Evolutionary conservation across 2,797 vertebrate species (phyloP).

Genomic region (Siniperca scherzeri): DNA sequence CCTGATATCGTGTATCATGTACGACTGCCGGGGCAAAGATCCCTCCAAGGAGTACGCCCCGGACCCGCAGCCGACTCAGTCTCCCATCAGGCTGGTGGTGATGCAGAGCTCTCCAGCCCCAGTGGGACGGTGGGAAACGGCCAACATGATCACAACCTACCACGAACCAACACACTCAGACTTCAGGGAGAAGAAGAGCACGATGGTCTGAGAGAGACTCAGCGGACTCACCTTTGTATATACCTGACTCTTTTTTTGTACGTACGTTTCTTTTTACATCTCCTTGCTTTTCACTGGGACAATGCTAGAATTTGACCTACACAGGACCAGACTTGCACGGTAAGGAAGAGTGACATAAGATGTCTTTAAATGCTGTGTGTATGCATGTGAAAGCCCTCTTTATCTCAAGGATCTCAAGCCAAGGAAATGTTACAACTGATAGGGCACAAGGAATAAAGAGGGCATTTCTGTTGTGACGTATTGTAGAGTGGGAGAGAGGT

Average conservation of each 20-base stretch:
- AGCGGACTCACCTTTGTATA: constrained; percentile 38
- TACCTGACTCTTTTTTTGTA: constrained; percentile 37
- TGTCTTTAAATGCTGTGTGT: constrained; percentile 48
- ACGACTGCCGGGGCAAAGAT: constrained; percentile 97
- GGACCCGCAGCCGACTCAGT: constrained; percentile 87
- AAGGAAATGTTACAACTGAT: constrained; percentile 62
- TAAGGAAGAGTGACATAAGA: constrained; percentile 57
- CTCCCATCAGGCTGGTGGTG: constrained; percentile 92
- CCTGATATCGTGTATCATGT: constrained; percentile 96
- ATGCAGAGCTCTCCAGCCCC: constrained; percentile 87
- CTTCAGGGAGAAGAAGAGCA: constrained; percentile 86
- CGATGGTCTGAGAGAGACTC: constrained; percentile 80
- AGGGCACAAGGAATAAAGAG: constrained; percentile 40
- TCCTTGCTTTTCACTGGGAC: constrained; percentile 37
- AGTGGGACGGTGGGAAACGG: constrained; percentile 76
- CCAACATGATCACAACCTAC: constrained; percentile 82
- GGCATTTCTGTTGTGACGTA: constrained; percentile 12
- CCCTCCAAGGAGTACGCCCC: constrained; percentile 94
- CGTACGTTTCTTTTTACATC: constrained; percentile 31
- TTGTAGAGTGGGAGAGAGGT: background rate
- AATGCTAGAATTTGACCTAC: constrained; percentile 67
- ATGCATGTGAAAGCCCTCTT: constrained; percentile 66
- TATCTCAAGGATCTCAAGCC: constrained; percentile 54
- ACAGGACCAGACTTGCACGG: constrained; percentile 67
- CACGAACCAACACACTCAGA: constrained; percentile 73